These are phyloP conservation scores for Globodera rostochiensis DNA, from an alignment of 1,140 invertebrate genomes.

Conservation along the genomic window DNA sequence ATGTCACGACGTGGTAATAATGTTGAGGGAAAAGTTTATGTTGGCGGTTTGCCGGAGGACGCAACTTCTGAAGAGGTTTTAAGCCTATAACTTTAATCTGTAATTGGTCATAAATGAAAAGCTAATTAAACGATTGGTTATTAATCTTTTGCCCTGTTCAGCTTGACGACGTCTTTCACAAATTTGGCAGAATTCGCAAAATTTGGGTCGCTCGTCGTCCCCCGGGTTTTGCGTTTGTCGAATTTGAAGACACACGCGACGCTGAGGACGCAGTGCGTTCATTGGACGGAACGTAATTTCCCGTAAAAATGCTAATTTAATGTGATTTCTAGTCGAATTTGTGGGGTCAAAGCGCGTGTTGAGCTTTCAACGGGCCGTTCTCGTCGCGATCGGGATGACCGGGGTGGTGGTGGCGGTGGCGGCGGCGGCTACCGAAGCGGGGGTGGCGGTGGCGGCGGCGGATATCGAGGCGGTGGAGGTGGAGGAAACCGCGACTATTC, in stretches of 20 bases:
- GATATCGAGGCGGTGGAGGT: constrained; percentile 37
- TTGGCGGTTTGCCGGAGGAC: constrained; percentile 78
- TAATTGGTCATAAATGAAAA: too few species aligned
- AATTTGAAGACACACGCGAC: constrained; percentile 90
- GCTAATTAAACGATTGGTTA: too few species aligned
- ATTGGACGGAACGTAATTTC: constrained; percentile 76
- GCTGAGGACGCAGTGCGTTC: constrained; percentile 90
- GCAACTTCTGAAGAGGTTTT: constrained; percentile 59
- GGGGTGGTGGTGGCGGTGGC: constrained; percentile 44
- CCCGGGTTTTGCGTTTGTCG: constrained; percentile 91
- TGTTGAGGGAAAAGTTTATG: constrained; percentile 90
- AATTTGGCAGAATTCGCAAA: constrained; percentile 88
- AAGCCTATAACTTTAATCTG: not conserved
- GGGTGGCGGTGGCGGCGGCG: constrained; percentile 30
- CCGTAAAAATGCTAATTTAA: not conserved
- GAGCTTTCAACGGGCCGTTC: constrained; percentile 58
- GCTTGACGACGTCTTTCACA: constrained; percentile 86
- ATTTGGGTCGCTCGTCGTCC: constrained; percentile 93
- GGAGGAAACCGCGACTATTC: constrained; percentile 25
- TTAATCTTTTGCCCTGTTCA: constrained; percentile 68
- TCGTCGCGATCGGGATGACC: constrained; percentile 46
- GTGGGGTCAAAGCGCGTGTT: constrained; percentile 62
- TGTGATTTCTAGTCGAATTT: constrained; percentile 59
- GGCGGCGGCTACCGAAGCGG: constrained; percentile 33
- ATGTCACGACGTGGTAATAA: constrained; percentile 50